These are phyloP conservation scores for Bombus consobrinus DNA, from an alignment of 1,140 invertebrate genomes.

Conservation along the genomic window DNA sequence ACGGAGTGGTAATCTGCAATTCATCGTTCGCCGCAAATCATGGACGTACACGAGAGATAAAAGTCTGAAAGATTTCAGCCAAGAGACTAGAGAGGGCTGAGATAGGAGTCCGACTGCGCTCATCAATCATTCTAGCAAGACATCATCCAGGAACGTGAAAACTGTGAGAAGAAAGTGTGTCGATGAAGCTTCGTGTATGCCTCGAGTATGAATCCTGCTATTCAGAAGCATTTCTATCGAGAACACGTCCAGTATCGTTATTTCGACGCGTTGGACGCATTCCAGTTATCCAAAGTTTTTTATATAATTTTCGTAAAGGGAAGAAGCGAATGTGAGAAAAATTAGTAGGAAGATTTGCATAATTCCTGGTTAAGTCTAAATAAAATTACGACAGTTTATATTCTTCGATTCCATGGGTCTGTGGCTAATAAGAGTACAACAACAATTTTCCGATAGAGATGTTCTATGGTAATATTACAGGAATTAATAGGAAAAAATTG, in stretches of 20 bases:
- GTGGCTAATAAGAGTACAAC: background rate
- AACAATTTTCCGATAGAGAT: background rate
- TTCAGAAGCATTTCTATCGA: background rate
- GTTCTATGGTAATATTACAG: background rate
- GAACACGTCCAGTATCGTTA: background rate
- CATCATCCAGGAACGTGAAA: background rate
- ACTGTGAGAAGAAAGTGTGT: background rate
- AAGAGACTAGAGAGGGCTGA: background rate
- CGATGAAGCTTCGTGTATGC: background rate
- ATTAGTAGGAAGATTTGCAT: no score
- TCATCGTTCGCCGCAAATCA: conserved; percentile 9
- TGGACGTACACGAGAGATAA: background rate
- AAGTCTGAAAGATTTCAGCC: background rate
- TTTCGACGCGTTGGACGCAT: background rate
- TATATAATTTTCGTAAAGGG: background rate
- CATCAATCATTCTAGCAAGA: conserved; percentile 15
- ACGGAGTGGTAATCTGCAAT: background rate
- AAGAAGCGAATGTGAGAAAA: background rate
- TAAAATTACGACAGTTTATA: background rate
- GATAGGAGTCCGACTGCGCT: background rate
- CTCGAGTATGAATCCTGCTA: background rate
- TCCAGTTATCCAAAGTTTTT: background rate
- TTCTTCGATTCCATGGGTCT: no score
- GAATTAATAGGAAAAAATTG: background rate
- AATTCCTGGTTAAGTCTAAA: background rate